Conservation (phyloP, 2,797 vertebrate species). For the Allobates femoralis region DNA sequence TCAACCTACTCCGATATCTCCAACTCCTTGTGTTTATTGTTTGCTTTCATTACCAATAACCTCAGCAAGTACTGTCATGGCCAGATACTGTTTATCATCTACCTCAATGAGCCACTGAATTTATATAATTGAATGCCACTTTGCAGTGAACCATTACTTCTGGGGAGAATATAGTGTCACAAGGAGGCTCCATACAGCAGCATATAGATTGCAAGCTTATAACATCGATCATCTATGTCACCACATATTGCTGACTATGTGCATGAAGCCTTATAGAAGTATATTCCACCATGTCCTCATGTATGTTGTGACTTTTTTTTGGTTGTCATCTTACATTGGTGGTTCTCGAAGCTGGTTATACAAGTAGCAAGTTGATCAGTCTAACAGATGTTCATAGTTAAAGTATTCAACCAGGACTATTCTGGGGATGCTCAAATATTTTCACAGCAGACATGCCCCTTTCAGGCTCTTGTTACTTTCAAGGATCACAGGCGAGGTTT, state of each 20-base stretch:
- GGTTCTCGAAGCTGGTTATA: not conserved
- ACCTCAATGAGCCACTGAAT: too few species aligned
- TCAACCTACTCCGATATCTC: not conserved
- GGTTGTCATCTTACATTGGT: not conserved
- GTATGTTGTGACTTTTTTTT: not conserved
- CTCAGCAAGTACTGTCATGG: not conserved
- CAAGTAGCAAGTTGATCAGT: constrained; percentile 3
- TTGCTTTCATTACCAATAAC: not conserved
- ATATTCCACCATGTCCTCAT: not conserved
- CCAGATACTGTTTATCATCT: not conserved
- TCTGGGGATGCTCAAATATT: not conserved
- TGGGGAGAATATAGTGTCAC: not conserved
- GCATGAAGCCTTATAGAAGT: not conserved
- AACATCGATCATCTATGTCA: not conserved
- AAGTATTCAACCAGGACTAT: not conserved
- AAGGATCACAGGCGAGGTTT: not conserved
- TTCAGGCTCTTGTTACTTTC: not conserved
- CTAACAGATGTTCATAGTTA: constrained; percentile 8
- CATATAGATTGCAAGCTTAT: not conserved
- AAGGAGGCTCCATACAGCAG: not conserved
- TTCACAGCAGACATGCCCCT: not conserved
- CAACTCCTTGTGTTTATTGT: not conserved
- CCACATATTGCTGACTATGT: not conserved
- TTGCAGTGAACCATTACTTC: not conserved
- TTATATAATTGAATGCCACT: too few species aligned